Percentiles rank a stretch among this genome's conserved stretches.
Evolutionary conservation across 2,797 vertebrate species (phyloP).

Genomic region (Hippocampus kuda): DNA sequence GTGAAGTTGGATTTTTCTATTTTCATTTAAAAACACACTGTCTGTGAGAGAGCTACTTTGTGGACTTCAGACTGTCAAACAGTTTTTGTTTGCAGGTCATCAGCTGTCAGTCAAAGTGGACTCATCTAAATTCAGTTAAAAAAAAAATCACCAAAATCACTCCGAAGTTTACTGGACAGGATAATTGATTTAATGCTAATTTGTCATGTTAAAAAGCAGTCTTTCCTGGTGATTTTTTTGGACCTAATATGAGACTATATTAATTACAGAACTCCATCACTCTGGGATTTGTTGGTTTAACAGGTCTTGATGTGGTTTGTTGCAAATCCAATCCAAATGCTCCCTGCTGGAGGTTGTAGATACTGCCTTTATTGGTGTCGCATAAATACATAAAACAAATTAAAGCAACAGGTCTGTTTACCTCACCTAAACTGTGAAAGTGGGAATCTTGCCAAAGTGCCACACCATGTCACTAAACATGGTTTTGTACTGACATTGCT

Average conservation of each 20-base stretch:
- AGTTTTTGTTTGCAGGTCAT: constrained; percentile 14
- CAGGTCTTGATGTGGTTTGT: too few species aligned
- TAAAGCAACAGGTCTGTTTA: not conserved
- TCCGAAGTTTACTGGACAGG: not conserved
- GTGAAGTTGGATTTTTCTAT: not conserved
- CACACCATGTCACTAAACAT: not conserved
- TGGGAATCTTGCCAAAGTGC: not conserved
- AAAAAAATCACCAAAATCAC: not conserved
- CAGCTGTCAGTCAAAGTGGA: not conserved
- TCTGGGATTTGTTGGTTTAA: too few species aligned
- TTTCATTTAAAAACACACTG: not conserved
- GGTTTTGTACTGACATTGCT: too few species aligned
- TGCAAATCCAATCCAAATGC: too few species aligned
- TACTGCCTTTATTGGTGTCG: not conserved
- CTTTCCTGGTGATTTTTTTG: too few species aligned
- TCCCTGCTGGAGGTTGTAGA: not conserved
- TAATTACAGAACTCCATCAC: too few species aligned
- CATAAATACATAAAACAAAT: not conserved
- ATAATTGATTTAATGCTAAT: not conserved
- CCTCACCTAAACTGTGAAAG: not conserved
- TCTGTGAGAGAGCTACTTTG: not conserved
- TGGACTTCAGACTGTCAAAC: constrained; percentile 28
- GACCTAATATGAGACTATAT: too few species aligned
- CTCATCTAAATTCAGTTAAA: not conserved
- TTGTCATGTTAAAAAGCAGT: not conserved